Conservation (phyloP, 2,113 vertebrate genomes). For the Pseudolaguvia tuberculata region DNA sequence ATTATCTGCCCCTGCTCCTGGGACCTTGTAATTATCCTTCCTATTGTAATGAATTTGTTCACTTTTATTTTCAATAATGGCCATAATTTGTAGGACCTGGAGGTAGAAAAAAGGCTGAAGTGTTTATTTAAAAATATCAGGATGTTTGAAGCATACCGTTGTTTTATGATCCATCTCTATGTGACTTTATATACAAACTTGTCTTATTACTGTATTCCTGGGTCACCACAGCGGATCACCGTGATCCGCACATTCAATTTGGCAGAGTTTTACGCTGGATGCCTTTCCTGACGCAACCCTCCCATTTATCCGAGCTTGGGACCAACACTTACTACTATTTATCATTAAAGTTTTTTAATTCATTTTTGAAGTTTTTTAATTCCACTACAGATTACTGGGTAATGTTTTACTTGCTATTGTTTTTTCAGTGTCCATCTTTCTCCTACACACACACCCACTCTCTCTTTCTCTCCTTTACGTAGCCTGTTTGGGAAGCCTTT, state of each 20-base stretch:
- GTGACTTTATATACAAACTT: too few species aligned
- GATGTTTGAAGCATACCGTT: background rate
- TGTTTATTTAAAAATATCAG: background rate
- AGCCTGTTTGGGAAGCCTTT: conserved; percentile 76
- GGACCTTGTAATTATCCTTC: background rate
- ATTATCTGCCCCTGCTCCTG: background rate
- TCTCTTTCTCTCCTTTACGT: conserved; percentile 15
- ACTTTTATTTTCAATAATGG: conserved; percentile 5
- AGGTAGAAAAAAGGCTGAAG: background rate
- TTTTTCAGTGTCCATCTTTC: background rate
- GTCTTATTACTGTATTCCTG: too few species aligned
- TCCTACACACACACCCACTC: conserved; percentile 9
- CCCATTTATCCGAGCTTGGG: too few species aligned
- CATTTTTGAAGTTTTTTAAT: background rate
- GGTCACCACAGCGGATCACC: too few species aligned
- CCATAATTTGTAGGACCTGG: background rate
- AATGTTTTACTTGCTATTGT: background rate
- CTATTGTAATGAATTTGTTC: background rate
- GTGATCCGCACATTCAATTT: too few species aligned
- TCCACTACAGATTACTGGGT: background rate
- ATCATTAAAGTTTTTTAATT: too few species aligned
- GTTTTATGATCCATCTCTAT: background rate
- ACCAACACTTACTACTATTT: too few species aligned
- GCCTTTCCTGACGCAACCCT: too few species aligned
- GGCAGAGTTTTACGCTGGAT: too few species aligned